These are phyloP conservation scores for Acromyrmex charruanus DNA, from an alignment of 1,140 invertebrate species.

Conservation along the genomic window DNA sequence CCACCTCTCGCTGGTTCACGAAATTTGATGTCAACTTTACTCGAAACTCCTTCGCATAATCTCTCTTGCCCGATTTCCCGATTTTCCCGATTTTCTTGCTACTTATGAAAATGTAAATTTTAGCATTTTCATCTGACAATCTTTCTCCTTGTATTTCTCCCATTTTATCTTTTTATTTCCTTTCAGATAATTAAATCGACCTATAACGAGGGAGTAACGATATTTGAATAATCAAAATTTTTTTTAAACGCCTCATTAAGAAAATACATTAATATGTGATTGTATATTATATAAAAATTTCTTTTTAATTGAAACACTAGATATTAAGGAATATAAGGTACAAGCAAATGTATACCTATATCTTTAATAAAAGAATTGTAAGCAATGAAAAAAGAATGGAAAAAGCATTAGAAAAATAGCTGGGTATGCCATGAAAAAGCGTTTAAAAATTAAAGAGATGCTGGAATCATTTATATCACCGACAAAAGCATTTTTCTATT, in stretches of 20 bases:
- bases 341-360: no score
- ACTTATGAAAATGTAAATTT: conserved; percentile 18
- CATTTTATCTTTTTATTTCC: neutral
- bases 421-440: no score
- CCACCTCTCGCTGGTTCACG: neutral
- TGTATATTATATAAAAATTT: no score
- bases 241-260: neutral
- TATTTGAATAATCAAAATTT: neutral
- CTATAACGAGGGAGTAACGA: neutral
- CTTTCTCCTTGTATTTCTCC: neutral
- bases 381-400: no score
- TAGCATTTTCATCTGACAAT: neutral
- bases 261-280: no score
- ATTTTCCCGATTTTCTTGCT: neutral
- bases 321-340: no score
- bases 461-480: no score
- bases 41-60: neutral
- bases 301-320: no score
- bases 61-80: neutral
- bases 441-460: no score
- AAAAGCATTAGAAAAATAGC: no score
- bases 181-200: neutral
- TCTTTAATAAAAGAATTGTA: no score
- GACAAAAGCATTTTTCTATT: no score
- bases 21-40: neutral